Conservation (phyloP, 2,888 invertebrate species). For the Cremastinae sp. region DNA sequence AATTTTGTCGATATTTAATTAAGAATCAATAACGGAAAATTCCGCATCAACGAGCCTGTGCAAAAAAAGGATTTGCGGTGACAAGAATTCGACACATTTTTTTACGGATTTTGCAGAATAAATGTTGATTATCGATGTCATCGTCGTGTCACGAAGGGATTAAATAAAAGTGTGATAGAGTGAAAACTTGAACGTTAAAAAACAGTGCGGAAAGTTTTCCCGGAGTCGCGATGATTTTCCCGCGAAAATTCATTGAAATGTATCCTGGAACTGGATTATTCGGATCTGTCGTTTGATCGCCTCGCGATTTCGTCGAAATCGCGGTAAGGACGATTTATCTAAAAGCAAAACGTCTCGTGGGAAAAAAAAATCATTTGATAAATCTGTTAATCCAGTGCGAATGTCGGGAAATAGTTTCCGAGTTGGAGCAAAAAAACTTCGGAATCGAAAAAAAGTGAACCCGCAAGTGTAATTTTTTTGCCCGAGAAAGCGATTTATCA, state of each 20-base stretch:
- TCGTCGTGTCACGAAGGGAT: conserved; percentile 20
- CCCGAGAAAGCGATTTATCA: background rate
- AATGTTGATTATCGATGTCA: conserved; percentile 5
- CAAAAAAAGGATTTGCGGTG: conserved; percentile 48
- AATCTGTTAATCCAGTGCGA: too few relatives aligned
- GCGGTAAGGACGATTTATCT: too few relatives aligned
- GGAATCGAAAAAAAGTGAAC: too few relatives aligned
- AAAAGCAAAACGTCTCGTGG: too few relatives aligned
- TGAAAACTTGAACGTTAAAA: conserved; percentile 37
- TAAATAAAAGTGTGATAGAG: conserved; percentile 30
- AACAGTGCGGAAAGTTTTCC: background rate
- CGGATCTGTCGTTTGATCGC: too few relatives aligned
- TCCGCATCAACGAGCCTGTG: background rate
- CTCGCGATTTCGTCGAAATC: too few relatives aligned
- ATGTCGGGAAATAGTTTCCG: too few relatives aligned
- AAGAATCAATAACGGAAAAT: background rate
- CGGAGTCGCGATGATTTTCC: too few relatives aligned
- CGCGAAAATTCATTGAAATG: too few relatives aligned
- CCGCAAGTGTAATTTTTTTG: background rate
- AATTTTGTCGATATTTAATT: background rate
- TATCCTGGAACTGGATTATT: too few relatives aligned
- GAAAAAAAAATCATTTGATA: too few relatives aligned
- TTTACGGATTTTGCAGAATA: background rate
- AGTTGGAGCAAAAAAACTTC: too few relatives aligned
- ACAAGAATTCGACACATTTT: conserved; percentile 4